Evolutionary conservation across 2,797 vertebrate genomes (phyloP).

Genomic region (Micropoecilia bifurca): DNA sequence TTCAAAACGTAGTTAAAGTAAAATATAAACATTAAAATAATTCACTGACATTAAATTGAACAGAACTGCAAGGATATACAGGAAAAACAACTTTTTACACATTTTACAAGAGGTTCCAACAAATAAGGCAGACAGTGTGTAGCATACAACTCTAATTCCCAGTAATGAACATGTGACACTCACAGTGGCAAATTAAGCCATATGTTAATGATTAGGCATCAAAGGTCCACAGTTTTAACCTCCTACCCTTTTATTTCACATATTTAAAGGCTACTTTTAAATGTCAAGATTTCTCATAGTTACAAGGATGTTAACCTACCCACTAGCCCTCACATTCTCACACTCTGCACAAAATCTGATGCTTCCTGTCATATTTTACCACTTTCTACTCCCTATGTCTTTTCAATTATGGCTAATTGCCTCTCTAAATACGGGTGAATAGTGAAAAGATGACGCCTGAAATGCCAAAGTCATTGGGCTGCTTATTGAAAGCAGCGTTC

Average conservation of each 20-base stretch:
- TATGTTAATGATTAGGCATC: conserved; percentile 30
- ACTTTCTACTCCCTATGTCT: conserved; percentile 42
- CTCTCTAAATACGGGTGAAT: conserved; percentile 29
- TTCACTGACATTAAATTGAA: background rate
- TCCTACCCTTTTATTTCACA: conserved; percentile 15
- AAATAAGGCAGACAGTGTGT: background rate
- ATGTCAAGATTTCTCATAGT: conserved; percentile 35
- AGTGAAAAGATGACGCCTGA: conserved; percentile 59
- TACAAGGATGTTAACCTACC: conserved; percentile 20
- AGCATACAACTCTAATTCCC: background rate
- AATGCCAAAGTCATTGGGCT: conserved; percentile 62
- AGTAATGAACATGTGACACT: conserved; percentile 5
- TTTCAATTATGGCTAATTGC: conserved; percentile 70
- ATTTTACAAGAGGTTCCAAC: background rate
- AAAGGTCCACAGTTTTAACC: conserved; percentile 11
- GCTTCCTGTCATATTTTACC: conserved; percentile 42
- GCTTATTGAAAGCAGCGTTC: conserved; percentile 62
- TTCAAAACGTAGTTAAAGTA: background rate
- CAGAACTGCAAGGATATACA: background rate
- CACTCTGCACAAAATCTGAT: conserved; percentile 11
- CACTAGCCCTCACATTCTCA: background rate
- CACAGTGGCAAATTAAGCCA: conserved; percentile 18
- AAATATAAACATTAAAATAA: background rate
- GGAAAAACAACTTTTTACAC: background rate
- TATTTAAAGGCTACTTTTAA: conserved; percentile 19